Percentiles rank a stretch among this genome's conserved stretches.
phyloP scores from a whole-genome alignment of 1,140 invertebrate genomes.

The Pseudomyrmex cubaensis region DNA sequence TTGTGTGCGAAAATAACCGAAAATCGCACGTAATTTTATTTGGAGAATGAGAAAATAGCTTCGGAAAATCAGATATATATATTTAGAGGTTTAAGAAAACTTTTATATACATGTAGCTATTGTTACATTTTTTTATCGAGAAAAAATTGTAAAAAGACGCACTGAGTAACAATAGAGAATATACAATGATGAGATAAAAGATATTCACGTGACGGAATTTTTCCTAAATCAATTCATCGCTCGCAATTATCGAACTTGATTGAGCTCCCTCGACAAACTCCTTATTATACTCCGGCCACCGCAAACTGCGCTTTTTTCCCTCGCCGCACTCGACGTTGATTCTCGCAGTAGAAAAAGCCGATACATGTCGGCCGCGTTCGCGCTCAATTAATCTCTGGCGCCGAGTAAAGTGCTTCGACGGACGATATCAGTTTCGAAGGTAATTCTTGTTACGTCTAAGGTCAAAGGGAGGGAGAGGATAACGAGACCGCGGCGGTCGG shows the following conservation, averaged over 20 bases:
- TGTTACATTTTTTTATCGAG: no score
- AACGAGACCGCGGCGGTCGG: slow-evolving; percentile 57
- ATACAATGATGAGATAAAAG: not conserved
- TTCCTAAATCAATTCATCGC: not conserved
- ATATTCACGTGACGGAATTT: not conserved
- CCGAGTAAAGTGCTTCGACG: not conserved
- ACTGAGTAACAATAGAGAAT: no score
- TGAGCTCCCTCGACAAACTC: not conserved
- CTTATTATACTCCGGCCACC: not conserved
- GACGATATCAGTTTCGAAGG: slow-evolving; percentile 27
- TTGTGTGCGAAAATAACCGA: not conserved
- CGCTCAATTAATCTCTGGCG: slow-evolving; percentile 62
- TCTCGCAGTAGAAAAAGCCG: slow-evolving; percentile 21
- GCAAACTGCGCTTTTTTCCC: not conserved
- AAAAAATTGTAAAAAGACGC: not conserved
- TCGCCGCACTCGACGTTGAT: not conserved
- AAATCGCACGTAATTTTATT: not conserved
- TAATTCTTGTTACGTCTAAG: slow-evolving; percentile 61
- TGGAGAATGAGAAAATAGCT: not conserved
- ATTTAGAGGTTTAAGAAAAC: no score
- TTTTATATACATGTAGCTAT: no score
- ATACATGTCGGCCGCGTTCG: slow-evolving; percentile 47
- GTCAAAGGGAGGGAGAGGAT: slow-evolving; percentile 53
- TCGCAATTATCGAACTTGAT: not conserved
- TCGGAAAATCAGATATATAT: not conserved